Conservation (phyloP, 1,140 invertebrate genomes). For the Mycetomoellerius zeteki region DNA sequence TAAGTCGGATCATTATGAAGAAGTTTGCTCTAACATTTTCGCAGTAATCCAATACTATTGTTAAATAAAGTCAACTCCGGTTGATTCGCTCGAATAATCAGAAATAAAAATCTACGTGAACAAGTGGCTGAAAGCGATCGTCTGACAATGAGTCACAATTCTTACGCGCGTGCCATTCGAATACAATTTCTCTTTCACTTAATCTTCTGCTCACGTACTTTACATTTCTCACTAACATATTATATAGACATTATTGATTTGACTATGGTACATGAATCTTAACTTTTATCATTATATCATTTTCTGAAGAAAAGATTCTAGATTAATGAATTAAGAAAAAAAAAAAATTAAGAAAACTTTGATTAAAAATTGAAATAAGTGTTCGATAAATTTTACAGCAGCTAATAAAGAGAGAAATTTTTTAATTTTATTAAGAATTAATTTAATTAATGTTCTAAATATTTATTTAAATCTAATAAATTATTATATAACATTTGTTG, state of each 20-base stretch:
- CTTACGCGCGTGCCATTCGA: constrained; percentile 50
- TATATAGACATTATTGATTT: constrained; percentile 23
- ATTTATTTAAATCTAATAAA: constrained; percentile 6
- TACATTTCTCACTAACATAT: constrained; percentile 40
- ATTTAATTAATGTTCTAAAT: neutral
- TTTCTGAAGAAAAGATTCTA: constrained; percentile 2
- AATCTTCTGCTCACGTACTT: constrained; percentile 65
- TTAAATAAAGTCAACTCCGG: neutral
- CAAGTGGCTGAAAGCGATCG: neutral
- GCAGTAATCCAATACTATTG: neutral
- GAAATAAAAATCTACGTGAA: neutral
- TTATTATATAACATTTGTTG: neutral
- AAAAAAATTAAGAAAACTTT: neutral
- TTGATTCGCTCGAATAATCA: neutral
- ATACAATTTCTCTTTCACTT: constrained; percentile 55
- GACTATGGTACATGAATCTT: neutral
- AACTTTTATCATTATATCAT: neutral
- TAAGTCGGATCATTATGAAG: neutral
- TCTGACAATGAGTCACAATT: constrained; percentile 18
- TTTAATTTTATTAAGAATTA: neutral
- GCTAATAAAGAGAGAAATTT: neutral
- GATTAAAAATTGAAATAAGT: neutral
- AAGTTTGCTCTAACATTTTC: constrained; percentile 21
- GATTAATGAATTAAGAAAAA: neutral
- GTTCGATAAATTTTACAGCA: neutral